phyloP scores from a whole-genome alignment of 2,888 invertebrate species.

The Apamea crenata region DNA sequence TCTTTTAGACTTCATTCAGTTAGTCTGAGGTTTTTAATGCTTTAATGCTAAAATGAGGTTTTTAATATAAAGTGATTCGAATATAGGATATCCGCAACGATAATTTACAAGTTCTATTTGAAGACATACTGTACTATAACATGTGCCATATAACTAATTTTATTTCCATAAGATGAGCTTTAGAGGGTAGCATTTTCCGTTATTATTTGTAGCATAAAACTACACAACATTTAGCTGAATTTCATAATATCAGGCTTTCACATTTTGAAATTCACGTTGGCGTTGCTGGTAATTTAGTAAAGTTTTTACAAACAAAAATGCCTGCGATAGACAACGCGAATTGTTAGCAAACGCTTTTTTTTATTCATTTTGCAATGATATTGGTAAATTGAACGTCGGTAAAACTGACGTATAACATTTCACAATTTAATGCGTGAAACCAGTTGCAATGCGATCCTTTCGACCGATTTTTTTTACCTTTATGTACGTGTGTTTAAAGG shows the following conservation, averaged over 20 bases:
- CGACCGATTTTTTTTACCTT: neutral
- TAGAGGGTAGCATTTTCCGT: neutral
- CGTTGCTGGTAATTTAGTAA: neutral
- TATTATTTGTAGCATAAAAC: neutral
- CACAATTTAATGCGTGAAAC: conserved; percentile 14
- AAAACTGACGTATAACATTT: conserved; percentile 29
- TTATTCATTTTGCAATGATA: conserved; percentile 13
- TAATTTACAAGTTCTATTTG: neutral
- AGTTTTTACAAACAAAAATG: neutral
- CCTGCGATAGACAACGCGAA: conserved; percentile 24
- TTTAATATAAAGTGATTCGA: no score
- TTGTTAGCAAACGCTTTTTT: conserved; percentile 7
- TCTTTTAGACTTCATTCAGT: neutral
- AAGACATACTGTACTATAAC: neutral
- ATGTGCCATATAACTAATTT: neutral
- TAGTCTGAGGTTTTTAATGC: neutral
- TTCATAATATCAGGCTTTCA: neutral
- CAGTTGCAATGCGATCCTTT: conserved; percentile 11
- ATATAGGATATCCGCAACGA: neutral
- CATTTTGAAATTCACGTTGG: neutral
- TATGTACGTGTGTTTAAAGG: no score
- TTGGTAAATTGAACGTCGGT: conserved; percentile 6
- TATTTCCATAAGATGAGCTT: neutral
- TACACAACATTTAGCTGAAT: neutral
- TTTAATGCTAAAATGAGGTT: no score